Conservation (phyloP, 2,888 invertebrate genomes). For the Platerodrilus igneus region DNA sequence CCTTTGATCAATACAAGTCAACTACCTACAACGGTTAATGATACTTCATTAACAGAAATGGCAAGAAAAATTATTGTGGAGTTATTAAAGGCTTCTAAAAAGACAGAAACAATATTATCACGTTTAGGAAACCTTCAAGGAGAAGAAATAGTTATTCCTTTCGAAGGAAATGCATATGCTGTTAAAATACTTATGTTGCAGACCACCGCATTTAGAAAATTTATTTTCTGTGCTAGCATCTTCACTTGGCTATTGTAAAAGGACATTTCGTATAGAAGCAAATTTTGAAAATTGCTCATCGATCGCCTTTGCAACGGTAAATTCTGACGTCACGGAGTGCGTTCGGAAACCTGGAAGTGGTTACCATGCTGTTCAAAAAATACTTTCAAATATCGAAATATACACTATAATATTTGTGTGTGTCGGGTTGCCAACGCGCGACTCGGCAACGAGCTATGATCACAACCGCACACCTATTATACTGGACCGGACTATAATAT, state of each 20-base stretch:
- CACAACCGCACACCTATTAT: too few relatives aligned
- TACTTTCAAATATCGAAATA: too few relatives aligned
- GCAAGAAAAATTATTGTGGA: constrained; percentile 42
- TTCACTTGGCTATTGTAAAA: constrained; percentile 56
- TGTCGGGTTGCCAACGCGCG: too few relatives aligned
- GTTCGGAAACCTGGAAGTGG: too few relatives aligned
- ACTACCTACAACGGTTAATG: constrained; percentile 51
- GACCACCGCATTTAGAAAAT: constrained; percentile 47
- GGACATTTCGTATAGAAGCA: too few relatives aligned
- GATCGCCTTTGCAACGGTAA: too few relatives aligned
- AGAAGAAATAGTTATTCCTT: constrained; percentile 43
- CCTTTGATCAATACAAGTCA: constrained; percentile 50
- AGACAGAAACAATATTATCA: constrained; percentile 42
- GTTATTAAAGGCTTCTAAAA: constrained; percentile 40
- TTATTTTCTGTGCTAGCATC: constrained; percentile 53
- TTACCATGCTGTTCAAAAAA: too few relatives aligned
- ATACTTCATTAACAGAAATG: constrained; percentile 46
- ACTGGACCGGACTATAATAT: too few relatives aligned
- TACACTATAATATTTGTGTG: too few relatives aligned
- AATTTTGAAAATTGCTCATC: too few relatives aligned
- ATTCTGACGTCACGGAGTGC: too few relatives aligned
- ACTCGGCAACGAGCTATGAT: too few relatives aligned
- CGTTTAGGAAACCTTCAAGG: constrained; percentile 39
- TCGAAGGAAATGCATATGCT: constrained; percentile 50
- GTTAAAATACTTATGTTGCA: constrained; percentile 54